Conservation (phyloP, 2,113 vertebrate genomes). For the Dendropsophus ebraccatus region DNA sequence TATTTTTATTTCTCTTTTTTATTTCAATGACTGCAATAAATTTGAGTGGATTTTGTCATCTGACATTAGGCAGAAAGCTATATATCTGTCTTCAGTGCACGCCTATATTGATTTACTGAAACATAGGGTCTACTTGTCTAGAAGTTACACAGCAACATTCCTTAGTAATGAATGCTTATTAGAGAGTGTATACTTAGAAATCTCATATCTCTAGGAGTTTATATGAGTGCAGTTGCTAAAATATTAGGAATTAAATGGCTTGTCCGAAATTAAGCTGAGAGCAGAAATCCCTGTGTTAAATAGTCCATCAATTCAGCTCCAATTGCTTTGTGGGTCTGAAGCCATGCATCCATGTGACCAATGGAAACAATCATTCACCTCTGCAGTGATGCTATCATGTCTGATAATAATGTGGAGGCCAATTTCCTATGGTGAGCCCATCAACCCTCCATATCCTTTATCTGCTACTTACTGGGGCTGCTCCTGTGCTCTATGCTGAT, state of each 20-base stretch:
- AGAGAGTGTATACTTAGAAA: slow-evolving; percentile 1
- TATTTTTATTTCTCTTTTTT: not conserved
- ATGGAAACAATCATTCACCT: too few species aligned
- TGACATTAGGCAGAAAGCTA: slow-evolving; percentile 3
- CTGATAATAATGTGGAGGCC: too few species aligned
- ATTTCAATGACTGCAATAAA: slow-evolving; percentile 2
- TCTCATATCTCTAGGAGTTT: not conserved
- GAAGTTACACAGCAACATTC: slow-evolving; percentile 2
- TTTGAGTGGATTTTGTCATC: slow-evolving; percentile 5
- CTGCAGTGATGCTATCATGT: too few species aligned
- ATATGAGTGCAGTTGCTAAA: not conserved
- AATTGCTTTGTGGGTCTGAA: too few species aligned
- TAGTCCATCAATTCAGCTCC: too few species aligned
- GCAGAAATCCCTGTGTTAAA: too few species aligned
- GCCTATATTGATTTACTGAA: not conserved
- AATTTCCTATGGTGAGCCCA: too few species aligned
- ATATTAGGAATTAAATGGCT: not conserved
- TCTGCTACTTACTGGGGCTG: too few species aligned
- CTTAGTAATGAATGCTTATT: slow-evolving; percentile 31
- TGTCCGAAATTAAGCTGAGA: too few species aligned
- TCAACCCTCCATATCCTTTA: too few species aligned
- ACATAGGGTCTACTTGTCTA: slow-evolving; percentile 28
- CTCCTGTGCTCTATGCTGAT: too few species aligned
- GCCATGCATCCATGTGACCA: too few species aligned
- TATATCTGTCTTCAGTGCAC: not conserved